Conservation (phyloP, 2,113 vertebrate species). For the Ahaetulla prasina region DNA sequence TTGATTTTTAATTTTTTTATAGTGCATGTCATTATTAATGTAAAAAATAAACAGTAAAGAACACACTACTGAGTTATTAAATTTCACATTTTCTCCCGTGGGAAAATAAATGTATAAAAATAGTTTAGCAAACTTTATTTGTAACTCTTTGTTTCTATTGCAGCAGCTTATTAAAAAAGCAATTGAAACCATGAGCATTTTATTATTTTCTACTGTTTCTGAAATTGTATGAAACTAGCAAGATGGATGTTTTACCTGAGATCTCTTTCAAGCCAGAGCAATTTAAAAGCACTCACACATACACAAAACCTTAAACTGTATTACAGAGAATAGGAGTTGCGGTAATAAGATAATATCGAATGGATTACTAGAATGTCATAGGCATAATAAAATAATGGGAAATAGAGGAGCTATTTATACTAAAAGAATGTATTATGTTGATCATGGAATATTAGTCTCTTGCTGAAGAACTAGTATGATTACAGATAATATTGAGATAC, state of each 20-base stretch:
- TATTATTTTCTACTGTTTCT: conserved; percentile 35
- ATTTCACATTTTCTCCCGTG: conserved; percentile 18
- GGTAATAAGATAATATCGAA: conserved; percentile 17
- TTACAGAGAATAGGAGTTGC: conserved; percentile 3
- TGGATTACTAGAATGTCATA: background rate
- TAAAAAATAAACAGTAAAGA: background rate
- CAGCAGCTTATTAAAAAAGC: conserved; percentile 33
- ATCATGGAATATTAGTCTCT: background rate
- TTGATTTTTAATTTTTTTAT: conserved; percentile 29
- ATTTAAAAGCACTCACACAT: conserved; percentile 21
- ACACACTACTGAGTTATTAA: conserved; percentile 13
- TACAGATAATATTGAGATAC: background rate
- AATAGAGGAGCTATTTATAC: conserved; percentile 14
- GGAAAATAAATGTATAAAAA: background rate
- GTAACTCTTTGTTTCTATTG: conserved; percentile 17
- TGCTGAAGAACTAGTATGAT: background rate
- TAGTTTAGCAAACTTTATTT: conserved; percentile 20
- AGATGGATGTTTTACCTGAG: conserved; percentile 40
- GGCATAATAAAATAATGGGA: conserved; percentile 15
- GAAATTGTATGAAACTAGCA: conserved; percentile 31
- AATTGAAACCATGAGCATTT: conserved; percentile 21
- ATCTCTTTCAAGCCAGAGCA: conserved; percentile 38
- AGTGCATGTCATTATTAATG: conserved; percentile 19
- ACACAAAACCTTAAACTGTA: too few relatives aligned
- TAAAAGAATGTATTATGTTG: background rate